Conservation (phyloP, 2,888 invertebrate genomes). For the Chymomyza procnemis region DNA sequence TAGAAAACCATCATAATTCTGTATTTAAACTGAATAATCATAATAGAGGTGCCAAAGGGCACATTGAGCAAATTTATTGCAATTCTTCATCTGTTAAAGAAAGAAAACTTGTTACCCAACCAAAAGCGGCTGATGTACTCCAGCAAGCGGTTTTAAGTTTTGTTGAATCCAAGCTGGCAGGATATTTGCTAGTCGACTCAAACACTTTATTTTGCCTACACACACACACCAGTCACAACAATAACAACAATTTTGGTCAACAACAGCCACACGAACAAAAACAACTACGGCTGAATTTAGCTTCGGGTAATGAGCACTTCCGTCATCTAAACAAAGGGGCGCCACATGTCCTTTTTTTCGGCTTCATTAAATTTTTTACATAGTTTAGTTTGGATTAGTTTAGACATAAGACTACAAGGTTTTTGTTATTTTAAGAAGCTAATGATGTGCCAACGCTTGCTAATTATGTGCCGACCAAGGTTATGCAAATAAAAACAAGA, state of each 20-base stretch:
- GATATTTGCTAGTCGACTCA: too few relatives aligned
- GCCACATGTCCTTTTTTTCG: constrained; percentile 55
- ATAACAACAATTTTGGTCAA: constrained; percentile 18
- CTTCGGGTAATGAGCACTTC: constrained; percentile 34
- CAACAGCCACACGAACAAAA: constrained; percentile 6
- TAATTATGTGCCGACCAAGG: not conserved
- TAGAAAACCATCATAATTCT: too few relatives aligned
- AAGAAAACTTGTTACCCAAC: too few relatives aligned
- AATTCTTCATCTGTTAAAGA: too few relatives aligned
- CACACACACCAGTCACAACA: constrained; percentile 1
- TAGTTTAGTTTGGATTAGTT: constrained; percentile 43
- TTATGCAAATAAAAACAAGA: not conserved
- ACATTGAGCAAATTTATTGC: too few relatives aligned
- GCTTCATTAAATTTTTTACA: constrained; percentile 60
- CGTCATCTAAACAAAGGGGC: constrained; percentile 54
- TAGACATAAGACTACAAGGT: not conserved
- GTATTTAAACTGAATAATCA: too few relatives aligned
- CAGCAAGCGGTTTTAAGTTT: too few relatives aligned
- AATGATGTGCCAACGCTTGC: constrained; percentile 3
- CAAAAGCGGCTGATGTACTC: too few relatives aligned
- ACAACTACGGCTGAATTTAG: not conserved
- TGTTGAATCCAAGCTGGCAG: too few relatives aligned
- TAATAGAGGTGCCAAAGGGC: too few relatives aligned
- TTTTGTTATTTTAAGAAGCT: constrained; percentile 10
- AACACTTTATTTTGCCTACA: not conserved